phyloP scores from a whole-genome alignment of 2,113 vertebrate species.

The Bujurquina vittata region DNA sequence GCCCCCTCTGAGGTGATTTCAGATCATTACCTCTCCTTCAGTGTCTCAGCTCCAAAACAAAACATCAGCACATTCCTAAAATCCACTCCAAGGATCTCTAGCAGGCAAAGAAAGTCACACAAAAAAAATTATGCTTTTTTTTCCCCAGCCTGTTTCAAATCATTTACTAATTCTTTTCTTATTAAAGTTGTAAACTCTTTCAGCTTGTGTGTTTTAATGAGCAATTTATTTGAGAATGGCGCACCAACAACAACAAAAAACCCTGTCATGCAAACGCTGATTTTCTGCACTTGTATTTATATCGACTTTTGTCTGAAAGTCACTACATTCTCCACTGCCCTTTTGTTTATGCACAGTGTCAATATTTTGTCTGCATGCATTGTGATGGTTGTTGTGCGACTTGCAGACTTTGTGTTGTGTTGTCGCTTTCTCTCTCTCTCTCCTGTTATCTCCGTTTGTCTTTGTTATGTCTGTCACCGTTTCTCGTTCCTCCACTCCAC shows the following conservation, averaged over 20 bases:
- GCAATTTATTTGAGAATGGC: not conserved
- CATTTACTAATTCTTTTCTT: not conserved
- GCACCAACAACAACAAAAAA: not conserved
- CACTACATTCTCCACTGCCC: slow-evolving; percentile 7
- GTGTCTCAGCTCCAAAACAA: slow-evolving; percentile 44
- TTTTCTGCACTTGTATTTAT: slow-evolving; percentile 19
- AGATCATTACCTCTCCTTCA: slow-evolving; percentile 41
- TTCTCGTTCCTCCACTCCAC: slow-evolving; percentile 30
- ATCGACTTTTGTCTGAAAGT: slow-evolving; percentile 19
- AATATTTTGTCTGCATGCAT: slow-evolving; percentile 47
- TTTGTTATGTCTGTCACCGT: slow-evolving; percentile 57
- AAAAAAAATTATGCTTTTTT: not conserved
- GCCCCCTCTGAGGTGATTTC: slow-evolving; percentile 46
- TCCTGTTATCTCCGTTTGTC: slow-evolving; percentile 49
- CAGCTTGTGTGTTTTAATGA: not conserved
- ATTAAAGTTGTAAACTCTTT: not conserved
- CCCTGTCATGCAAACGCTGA: slow-evolving; percentile 8
- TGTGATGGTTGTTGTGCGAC: slow-evolving; percentile 26
- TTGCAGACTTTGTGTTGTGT: slow-evolving; percentile 13
- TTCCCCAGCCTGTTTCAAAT: not conserved
- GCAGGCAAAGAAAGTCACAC: not conserved
- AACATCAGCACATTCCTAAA: slow-evolving; percentile 52
- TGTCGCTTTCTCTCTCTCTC: not conserved
- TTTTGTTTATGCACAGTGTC: slow-evolving; percentile 40
- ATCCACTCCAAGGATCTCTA: not conserved